These are phyloP conservation scores for Margarornis squamiger DNA, from an alignment of 2,797 vertebrate species.

Conservation along the genomic window DNA sequence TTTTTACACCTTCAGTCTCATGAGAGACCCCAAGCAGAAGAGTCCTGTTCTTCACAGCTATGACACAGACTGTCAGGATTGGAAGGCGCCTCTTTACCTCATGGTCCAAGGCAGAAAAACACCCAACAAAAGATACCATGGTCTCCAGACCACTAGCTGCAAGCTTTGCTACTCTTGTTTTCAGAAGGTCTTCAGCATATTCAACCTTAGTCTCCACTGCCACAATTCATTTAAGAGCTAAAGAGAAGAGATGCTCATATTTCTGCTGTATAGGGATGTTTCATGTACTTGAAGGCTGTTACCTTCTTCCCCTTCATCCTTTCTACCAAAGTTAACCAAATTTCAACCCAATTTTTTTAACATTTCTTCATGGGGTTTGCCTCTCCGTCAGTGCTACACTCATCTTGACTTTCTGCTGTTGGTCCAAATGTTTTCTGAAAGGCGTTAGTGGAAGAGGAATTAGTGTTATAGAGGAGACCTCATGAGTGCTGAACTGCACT, in stretches of 20 bases:
- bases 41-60: neutral
- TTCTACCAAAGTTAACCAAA: neutral
- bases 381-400: fast-evolving
- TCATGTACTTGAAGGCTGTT: neutral
- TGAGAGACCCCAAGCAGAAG: neutral
- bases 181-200: neutral
- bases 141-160: neutral
- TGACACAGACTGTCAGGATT: neutral
- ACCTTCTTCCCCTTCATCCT: neutral
- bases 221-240: neutral
- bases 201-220: neutral
- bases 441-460: neutral
- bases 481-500: neutral
- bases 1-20: neutral
- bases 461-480: neutral
- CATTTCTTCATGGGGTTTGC: neutral
- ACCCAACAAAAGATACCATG: fast-evolving
- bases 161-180: neutral
- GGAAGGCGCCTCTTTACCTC: neutral
- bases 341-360: neutral
- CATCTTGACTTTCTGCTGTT: neutral
- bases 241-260: neutral
- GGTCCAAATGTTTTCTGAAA: neutral
- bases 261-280: neutral
- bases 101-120: neutral